Base-by-base conservation (phyloP, 1,140 invertebrate species). In the Archivesica marissinica region DNA sequence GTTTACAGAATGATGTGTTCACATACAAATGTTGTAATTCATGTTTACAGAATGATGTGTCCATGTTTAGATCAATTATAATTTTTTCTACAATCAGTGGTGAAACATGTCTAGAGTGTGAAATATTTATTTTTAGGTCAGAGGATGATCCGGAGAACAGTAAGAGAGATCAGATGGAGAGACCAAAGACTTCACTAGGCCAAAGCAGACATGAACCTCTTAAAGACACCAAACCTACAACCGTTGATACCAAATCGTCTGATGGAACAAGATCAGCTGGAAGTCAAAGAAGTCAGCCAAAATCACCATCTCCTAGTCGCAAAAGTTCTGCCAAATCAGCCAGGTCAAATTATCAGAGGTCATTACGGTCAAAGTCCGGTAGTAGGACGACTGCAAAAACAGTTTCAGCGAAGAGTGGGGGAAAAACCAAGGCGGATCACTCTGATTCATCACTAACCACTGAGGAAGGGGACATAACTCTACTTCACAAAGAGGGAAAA, bases 331-430 rank as follows among this genome's bases (percentile, higher is more conserved):
- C 76, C 4, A 56, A 28, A 38, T 78, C 76, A 41, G 17, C 41
- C 30, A 54, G 41, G 28, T 75, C 47, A 35, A 17, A 17, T 35
- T 50, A 39, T 50, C 64, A 70, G 38, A 74, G 52, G 80, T 83
- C 80, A 47, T 20, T 56, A n/a, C 61, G 39, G 54, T 83, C 80
- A 23, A 75, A 64, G 41, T 64, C 80, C 20, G 35, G 47, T 2
- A 75, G 80, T 75, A 74, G 80, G 30, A 70, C 52, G 64, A n/a
- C n/a, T n/a, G 61, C 80, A 35, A 83, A 70, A 61, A 52, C 35
- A n/a, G 9, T 20, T 13, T 83, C 80, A 2, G 38, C 56, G 30
- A 75, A 59, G 52, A 39, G 41, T 33, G 52, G 20, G 3, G 79
- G 35, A 9, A 52, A 56, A 59, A n/a, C 54, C 38, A 77, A 77